Evolutionary conservation across 37 sponge, comb jelly and placozoan species (phyloP), one percentile per base, ranked within the genome.

Genomic region (Spongilla lacustris): DNA sequence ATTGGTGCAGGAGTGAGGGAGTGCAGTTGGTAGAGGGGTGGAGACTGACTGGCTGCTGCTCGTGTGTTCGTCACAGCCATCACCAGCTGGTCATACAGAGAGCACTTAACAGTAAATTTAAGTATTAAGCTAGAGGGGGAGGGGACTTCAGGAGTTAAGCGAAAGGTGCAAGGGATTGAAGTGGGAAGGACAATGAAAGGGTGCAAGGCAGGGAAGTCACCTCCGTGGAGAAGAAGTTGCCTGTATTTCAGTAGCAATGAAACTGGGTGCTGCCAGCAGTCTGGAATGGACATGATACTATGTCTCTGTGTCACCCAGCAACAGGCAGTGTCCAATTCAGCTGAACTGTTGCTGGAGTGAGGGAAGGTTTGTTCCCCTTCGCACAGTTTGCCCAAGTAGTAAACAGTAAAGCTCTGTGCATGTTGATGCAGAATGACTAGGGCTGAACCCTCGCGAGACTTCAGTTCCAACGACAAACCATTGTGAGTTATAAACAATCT

Each of bases 51-150:
- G 49, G 66, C 6, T 32, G 31, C 8, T 21, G 30, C 27, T 29
- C 6, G 27, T 68, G 48, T 80, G 50, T 49, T 80, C 80, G 4
- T 34, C 67, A 34, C 66, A 32, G 38, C 22, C 19, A 27, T 80
- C 67, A 80, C 30, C 19, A 28, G 58, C 21, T 58, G 58, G 58
- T 58, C 58, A 79, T 34, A 58, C 9, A 79, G 80, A 79, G 32
- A 27, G n/a, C n/a, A n/a, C n/a, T n/a, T 66, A 79, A 67, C 48
- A 67, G 11, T 49, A 0, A 0, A 36, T 25, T 36, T 70, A 81
- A 71, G 69, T 70, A 36, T 70, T 11, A 11, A 69, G 71, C 68
- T 70, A 81, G 81, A 81, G 71, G 33, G 71, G 69, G 81, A 81
- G 81, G 71, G 11, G 12, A 58, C 19, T 19, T 10, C 1, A 17